phyloP scores from a whole-genome alignment of 2,797 vertebrate genomes.

The Microhierax caerulescens region DNA sequence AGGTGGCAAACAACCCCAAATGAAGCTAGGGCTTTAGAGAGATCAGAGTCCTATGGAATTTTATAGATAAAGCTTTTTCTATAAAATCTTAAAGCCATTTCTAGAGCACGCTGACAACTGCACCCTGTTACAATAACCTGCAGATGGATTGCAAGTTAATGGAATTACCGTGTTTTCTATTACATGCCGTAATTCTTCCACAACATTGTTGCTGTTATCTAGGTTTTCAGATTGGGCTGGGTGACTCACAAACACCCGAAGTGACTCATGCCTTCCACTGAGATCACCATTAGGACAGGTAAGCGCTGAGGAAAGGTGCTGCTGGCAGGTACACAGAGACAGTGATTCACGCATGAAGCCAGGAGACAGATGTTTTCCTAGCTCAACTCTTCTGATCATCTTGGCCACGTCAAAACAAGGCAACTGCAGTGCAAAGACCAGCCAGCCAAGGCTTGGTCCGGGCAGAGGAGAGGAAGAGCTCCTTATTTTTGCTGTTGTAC shows the following conservation, averaged over 20 bases:
- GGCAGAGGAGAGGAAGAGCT: not conserved
- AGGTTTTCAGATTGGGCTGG: not conserved
- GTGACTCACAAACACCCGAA: not conserved
- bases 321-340: not conserved
- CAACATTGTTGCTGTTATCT: not conserved
- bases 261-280: conserved; percentile 43
- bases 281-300: conserved; percentile 15
- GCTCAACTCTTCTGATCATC: not conserved
- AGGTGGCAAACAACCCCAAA: not conserved
- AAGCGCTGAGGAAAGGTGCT: not conserved
- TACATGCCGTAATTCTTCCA: not conserved
- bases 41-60: not conserved
- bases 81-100: not conserved
- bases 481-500: not conserved
- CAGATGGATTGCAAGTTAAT: not conserved
- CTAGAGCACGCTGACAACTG: not conserved
- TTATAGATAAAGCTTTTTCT: not conserved
- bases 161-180: not conserved
- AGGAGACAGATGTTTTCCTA: not conserved
- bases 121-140: not conserved
- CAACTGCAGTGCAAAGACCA: not conserved
- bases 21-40: not conserved
- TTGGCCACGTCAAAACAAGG: fast-evolving
- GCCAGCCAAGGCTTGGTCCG: not conserved
- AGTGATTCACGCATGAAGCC: not conserved